Evolutionary conservation across 2,113 vertebrate genomes (phyloP), one percentile per base, ranked within the genome.

Genomic region (Jaculus jaculus): DNA sequence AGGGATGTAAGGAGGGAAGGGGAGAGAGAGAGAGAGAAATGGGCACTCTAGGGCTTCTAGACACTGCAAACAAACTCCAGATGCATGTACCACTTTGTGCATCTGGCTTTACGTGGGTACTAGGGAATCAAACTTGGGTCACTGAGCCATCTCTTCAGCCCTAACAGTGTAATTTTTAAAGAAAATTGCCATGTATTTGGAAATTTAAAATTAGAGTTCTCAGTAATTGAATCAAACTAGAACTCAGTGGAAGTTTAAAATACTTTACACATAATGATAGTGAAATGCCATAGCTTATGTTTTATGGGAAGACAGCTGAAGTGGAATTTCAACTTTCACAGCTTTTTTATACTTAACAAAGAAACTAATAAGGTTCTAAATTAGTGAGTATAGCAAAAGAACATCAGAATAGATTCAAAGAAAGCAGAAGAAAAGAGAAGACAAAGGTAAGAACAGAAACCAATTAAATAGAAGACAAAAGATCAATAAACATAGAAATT

Each of bases 151-250:
- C 42, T 47, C 42, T 47, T 8, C 42, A 47, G 42, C 42, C 42
- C 63, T 65, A 37, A 69, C 75, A 73, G 51, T 23, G 47, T 26
- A 77, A 60, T 34, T 66, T 24, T 84, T n/a, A 72, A 51, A 91
- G 47, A 47, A 91, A 60, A 32, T 87, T 60, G 7, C 2, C 34
- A 15, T 87, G 2, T 30, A 75, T 47, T 87, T 90, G 61, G 66
- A 90, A 84, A 84, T 47, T 69, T 84, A 37, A 95, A 92, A 47
- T 84, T 80, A 79, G 61, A 42, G 26, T 83, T 93, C 74, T 68
- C 30, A 60, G 26, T 71, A 61, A 4, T 16, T 77, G 54, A 34
- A 23, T 63, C 18, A 80, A 77, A 77, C 89, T 72, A 86, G n/a
- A 75, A 80, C 51, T 86, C 3, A 84, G 28, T 80, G 39, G 61